Evolutionary conservation across 1,140 invertebrate genomes (phyloP), one percentile per base, ranked within the genome.

Genomic region (Lucilia sericata): DNA sequence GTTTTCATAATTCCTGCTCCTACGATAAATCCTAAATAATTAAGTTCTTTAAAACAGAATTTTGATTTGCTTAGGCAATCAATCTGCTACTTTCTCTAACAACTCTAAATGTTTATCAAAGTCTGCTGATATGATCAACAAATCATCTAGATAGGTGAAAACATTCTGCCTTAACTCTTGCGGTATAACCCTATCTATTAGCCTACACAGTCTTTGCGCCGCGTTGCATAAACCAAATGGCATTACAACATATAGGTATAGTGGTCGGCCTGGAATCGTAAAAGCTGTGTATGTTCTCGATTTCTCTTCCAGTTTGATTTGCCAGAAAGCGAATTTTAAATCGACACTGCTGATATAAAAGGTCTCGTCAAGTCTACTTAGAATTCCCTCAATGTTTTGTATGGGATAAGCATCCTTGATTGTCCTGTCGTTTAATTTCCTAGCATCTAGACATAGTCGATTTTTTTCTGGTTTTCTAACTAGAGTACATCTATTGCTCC

Each of bases 251-350:
- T 82, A 84, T 30, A 82, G 76, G 83, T 87, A 92, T 21, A 91
- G 85, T 9, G 90, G 89, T 83, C 88, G 87, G 34, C 88, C 88
- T 17, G 89, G 90, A 1, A 92, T 91, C 5, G 89, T 88, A 85
- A 92, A 92, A 8, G 91, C 92, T 1, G 92, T 93, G 65, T 92
- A n/a, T n/a, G n/a, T n/a, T n/a, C n/a, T n/a, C n/a, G n/a, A n/a
- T n/a, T n/a, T n/a, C n/a, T n/a, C n/a, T n/a, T n/a, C n/a, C n/a
- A n/a, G n/a, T n/a, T n/a, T n/a, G n/a, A n/a, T n/a, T n/a, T n/a
- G n/a, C n/a, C n/a, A n/a, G n/a, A n/a, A n/a, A n/a, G n/a, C n/a
- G n/a, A n/a, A n/a, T n/a, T n/a, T n/a, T n/a, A n/a, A n/a, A n/a
- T n/a, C n/a, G n/a, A n/a, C n/a, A n/a, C n/a, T n/a, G n/a, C n/a